Conservation (phyloP, 2,888 invertebrate species). For the Antheraea assamensis region DNA sequence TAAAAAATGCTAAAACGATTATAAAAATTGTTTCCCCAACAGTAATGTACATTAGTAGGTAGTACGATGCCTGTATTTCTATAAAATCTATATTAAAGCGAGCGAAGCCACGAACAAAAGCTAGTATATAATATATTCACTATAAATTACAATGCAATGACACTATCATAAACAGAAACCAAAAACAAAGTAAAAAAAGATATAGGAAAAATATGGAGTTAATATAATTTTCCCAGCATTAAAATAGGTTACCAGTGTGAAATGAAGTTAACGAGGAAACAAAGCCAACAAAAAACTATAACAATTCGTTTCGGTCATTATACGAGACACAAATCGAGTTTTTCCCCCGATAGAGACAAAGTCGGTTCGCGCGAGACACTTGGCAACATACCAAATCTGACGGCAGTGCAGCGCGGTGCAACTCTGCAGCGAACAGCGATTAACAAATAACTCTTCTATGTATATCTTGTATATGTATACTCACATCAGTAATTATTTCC, state of each 20-base stretch:
- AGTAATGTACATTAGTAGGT: neutral
- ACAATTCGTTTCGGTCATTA: conserved; percentile 58
- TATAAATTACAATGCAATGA: neutral
- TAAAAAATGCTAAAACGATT: no score
- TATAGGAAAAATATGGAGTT: neutral
- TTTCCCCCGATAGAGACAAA: conserved; percentile 52
- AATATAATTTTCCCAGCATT: neutral
- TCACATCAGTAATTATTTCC: no score
- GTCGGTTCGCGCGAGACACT: conserved; percentile 49
- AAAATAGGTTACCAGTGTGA: conserved; percentile 9
- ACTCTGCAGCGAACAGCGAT: neutral
- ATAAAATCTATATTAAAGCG: no score
- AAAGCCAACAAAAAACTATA: conserved; percentile 49
- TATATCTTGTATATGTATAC: no score
- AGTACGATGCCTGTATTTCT: no score
- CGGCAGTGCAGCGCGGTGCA: neutral
- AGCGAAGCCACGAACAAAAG: no score
- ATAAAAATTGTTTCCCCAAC: neutral
- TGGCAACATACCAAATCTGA: conserved; percentile 55
- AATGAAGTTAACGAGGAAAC: conserved; percentile 25
- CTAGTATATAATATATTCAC: neutral
- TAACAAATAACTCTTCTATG: neutral
- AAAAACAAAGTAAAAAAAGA: neutral
- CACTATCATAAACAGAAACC: neutral
- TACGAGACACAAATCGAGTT: conserved; percentile 63